phyloP scores from a whole-genome alignment of 2,113 vertebrate species.

The Lates calcarifer region DNA sequence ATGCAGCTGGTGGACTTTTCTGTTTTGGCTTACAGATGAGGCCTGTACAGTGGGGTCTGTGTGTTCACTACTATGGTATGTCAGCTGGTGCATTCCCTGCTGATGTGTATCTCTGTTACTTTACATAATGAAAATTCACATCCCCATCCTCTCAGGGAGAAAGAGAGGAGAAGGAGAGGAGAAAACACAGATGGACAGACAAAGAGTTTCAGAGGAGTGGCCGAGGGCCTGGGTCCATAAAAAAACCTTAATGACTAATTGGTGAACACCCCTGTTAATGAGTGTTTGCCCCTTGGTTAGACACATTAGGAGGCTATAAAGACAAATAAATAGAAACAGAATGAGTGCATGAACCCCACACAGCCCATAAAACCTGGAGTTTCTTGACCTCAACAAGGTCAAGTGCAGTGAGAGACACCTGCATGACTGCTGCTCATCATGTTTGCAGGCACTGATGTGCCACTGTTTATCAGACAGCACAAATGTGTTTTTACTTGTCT shows the following conservation, averaged over 20 bases:
- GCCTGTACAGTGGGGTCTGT: background rate
- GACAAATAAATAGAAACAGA: slow-evolving; percentile 64
- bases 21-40: slow-evolving; percentile 9
- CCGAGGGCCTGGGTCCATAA: slow-evolving; percentile 6
- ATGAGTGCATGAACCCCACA: slow-evolving; percentile 53
- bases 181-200: slow-evolving; percentile 18
- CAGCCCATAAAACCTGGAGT: slow-evolving; percentile 41
- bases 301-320: slow-evolving; percentile 71
- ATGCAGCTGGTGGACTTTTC: background rate
- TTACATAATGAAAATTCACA: background rate
- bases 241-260: slow-evolving; percentile 68
- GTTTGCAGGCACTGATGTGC: slow-evolving; percentile 24
- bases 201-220: slow-evolving; percentile 7
- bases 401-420: slow-evolving; percentile 39
- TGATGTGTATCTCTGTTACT: slow-evolving; percentile 22
- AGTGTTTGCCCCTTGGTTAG: slow-evolving; percentile 70
- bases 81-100: slow-evolving; percentile 35
- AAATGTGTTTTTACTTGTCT: slow-evolving; percentile 29
- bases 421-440: slow-evolving; percentile 25
- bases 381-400: slow-evolving; percentile 27
- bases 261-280: slow-evolving; percentile 71
- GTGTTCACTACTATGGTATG: slow-evolving; percentile 30
- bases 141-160: background rate
- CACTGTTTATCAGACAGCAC: slow-evolving; percentile 26
- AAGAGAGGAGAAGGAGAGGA: background rate